Percentiles rank a stretch among this genome's conserved stretches.
Conservation (phyloP, 2,113 vertebrate species). For the Neopipo cinnamomea region DNA sequence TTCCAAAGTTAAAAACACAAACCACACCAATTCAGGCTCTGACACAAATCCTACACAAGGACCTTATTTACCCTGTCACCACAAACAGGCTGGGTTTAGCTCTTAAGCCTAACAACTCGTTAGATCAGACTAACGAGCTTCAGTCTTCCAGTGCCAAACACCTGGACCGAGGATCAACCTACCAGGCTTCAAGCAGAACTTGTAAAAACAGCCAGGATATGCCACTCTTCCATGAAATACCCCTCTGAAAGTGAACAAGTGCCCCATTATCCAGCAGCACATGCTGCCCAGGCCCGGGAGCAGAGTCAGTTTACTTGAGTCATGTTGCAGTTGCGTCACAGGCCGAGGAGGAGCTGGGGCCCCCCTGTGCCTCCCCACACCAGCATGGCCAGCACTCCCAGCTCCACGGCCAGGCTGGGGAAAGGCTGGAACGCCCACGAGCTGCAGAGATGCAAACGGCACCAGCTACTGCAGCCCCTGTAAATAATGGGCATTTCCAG, state of each 20-base stretch:
- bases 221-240: accelerated
- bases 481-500: background rate
- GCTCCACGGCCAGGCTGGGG: background rate
- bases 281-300: background rate
- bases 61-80: background rate
- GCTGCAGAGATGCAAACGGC: background rate
- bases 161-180: background rate
- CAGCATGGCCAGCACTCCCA: background rate
- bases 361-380: background rate
- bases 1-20: background rate
- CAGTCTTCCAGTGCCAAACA: background rate
- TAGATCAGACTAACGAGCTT: background rate
- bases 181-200: background rate
- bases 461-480: background rate
- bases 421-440: background rate
- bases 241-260: accelerated
- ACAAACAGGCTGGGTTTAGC: background rate
- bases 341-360: background rate
- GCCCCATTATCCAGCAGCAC: background rate
- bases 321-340: background rate
- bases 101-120: background rate
- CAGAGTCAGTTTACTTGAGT: background rate
- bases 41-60: background rate
- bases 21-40: background rate
- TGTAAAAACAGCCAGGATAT: accelerated